Evolutionary conservation across 2,888 invertebrate species (phyloP).

Genomic region (Cristatella mucedo): DNA sequence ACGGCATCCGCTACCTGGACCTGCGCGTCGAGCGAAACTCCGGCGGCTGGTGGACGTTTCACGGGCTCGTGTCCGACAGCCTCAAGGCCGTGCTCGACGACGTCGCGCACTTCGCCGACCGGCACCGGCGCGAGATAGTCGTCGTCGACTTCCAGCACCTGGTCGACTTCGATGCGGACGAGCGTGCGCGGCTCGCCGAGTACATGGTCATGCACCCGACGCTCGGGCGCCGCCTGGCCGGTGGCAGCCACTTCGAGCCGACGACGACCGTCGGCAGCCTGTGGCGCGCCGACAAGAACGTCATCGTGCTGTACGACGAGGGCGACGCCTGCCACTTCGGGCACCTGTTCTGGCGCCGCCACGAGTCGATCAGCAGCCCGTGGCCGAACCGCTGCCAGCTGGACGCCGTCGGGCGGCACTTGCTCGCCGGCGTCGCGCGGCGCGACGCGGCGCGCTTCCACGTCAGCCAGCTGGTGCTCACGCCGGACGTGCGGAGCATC

Average conservation of each 20-base stretch:
- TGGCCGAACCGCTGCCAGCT: slow-evolving; percentile 1
- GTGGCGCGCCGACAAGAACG: slow-evolving; percentile 7
- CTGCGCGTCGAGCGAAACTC: slow-evolving; percentile 3
- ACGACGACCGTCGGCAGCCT: background rate
- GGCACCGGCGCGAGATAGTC: slow-evolving; percentile 2
- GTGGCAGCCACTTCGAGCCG: slow-evolving; percentile 4
- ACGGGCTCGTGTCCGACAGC: slow-evolving; percentile 2
- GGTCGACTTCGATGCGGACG: slow-evolving; percentile 3
- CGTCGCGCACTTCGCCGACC: background rate
- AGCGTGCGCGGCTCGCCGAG: background rate
- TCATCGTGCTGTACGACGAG: slow-evolving; percentile 3
- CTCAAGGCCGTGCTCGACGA: background rate
- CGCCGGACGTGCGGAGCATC: slow-evolving; percentile 2
- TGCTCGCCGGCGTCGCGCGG: background rate
- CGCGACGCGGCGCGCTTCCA: background rate
- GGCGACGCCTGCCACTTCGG: slow-evolving; percentile 2
- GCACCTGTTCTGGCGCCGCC: slow-evolving; percentile 2
- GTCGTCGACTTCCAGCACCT: slow-evolving; percentile 6
- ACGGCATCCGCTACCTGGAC: slow-evolving; percentile 4
- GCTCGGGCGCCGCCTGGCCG: background rate
- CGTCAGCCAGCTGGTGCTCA: slow-evolving; percentile 3
- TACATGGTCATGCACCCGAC: slow-evolving; percentile 3
- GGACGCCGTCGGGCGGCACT: background rate
- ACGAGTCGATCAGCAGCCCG: background rate
- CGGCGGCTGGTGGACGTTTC: slow-evolving; percentile 7